Conservation (phyloP, 1,140 invertebrate species). For the Ectropis grisescens region DNA sequence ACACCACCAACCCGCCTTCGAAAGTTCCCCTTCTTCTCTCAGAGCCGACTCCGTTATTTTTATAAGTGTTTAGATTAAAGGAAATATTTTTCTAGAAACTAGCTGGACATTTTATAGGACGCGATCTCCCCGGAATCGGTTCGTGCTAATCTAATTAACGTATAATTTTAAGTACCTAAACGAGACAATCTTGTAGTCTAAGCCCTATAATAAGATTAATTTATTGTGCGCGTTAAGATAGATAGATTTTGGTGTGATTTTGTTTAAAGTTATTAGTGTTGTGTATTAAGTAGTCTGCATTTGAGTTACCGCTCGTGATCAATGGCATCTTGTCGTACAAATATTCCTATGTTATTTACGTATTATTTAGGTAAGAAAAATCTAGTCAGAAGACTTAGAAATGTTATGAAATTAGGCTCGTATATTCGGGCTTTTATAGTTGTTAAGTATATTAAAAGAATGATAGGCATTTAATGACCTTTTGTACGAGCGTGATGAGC, state of each 20-base stretch:
- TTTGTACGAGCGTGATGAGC: slow-evolving; percentile 26
- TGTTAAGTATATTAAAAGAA: slow-evolving; percentile 33
- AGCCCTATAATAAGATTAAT: slow-evolving; percentile 55
- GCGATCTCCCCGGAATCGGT: slow-evolving; percentile 63
- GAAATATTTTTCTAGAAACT: slow-evolving; percentile 62
- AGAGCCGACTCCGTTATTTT: slow-evolving; percentile 63
- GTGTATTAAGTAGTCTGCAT: slow-evolving; percentile 61
- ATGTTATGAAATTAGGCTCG: slow-evolving; percentile 58
- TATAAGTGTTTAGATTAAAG: slow-evolving; percentile 56
- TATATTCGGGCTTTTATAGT: slow-evolving; percentile 52
- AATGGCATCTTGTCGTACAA: slow-evolving; percentile 69
- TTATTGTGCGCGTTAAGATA: slow-evolving; percentile 53
- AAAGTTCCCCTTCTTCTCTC: slow-evolving; percentile 35
- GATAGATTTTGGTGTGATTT: slow-evolving; percentile 53
- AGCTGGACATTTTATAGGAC: slow-evolving; percentile 43
- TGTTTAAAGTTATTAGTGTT: slow-evolving; percentile 47
- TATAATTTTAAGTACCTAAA: slow-evolving; percentile 27
- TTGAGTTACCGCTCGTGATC: slow-evolving; percentile 69
- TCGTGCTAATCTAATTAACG: slow-evolving; percentile 38
- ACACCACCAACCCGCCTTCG: slow-evolving; percentile 56
- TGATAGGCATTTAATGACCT: slow-evolving; percentile 44
- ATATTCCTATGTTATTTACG: slow-evolving; percentile 69
- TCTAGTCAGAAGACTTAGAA: slow-evolving; percentile 70
- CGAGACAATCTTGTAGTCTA: slow-evolving; percentile 39
- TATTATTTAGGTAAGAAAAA: slow-evolving; percentile 65